phyloP scores from a whole-genome alignment of 2,888 invertebrate species.

The Sisyra terminalis region DNA sequence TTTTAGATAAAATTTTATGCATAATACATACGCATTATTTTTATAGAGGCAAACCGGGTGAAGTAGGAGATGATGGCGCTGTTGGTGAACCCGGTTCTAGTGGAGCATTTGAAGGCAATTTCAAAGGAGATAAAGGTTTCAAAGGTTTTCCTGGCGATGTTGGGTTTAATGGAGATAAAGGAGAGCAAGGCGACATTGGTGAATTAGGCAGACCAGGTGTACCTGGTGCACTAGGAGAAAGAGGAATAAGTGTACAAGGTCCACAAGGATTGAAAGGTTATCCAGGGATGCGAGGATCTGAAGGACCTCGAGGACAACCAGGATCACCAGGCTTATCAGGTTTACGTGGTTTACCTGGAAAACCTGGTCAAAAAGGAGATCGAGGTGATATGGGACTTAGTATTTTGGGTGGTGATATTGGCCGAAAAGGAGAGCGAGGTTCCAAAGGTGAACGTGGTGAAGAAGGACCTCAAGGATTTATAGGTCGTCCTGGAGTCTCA shows the following conservation, averaged over 20 bases:
- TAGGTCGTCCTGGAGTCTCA: slow-evolving; percentile 20
- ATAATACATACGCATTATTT: background rate
- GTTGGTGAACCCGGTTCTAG: slow-evolving; percentile 21
- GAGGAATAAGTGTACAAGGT: slow-evolving; percentile 28
- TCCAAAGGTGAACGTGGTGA: slow-evolving; percentile 24
- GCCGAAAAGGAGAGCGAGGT: slow-evolving; percentile 23
- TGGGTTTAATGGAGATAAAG: slow-evolving; percentile 36
- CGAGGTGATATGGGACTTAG: slow-evolving; percentile 35
- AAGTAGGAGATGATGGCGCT: slow-evolving; percentile 26
- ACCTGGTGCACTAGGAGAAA: slow-evolving; percentile 23
- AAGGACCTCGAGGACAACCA: slow-evolving; percentile 41
- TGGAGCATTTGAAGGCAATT: slow-evolving; percentile 11
- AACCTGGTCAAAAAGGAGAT: slow-evolving; percentile 30
- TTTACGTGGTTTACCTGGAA: slow-evolving; percentile 18
- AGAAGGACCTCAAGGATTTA: slow-evolving; percentile 24
- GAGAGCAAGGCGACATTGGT: slow-evolving; percentile 33
- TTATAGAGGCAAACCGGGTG: slow-evolving; percentile 22
- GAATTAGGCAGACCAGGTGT: slow-evolving; percentile 32
- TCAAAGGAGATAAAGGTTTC: slow-evolving; percentile 22
- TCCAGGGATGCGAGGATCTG: slow-evolving; percentile 44
- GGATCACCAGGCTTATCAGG: slow-evolving; percentile 21
- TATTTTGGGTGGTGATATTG: slow-evolving; percentile 32
- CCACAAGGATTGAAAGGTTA: slow-evolving; percentile 47
- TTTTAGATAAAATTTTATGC: background rate
- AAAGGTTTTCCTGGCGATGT: slow-evolving; percentile 25